These are phyloP conservation scores for Hylomyscus alleni DNA, from an alignment of 2,797 vertebrate species.

Conservation along the genomic window DNA sequence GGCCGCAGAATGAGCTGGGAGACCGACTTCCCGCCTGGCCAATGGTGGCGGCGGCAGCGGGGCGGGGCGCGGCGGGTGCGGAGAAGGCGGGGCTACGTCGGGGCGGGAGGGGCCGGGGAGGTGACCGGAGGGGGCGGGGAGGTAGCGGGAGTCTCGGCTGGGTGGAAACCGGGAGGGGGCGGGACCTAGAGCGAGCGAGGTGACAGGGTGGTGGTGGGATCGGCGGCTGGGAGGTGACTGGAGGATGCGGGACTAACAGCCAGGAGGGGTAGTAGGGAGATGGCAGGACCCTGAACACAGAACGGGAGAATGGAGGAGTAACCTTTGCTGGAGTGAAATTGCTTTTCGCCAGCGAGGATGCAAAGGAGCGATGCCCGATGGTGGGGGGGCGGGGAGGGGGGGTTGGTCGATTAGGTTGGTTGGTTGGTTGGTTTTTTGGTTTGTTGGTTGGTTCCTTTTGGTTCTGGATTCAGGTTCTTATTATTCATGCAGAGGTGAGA, in stretches of 20 bases:
- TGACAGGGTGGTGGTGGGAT: neutral
- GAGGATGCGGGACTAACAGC: no score
- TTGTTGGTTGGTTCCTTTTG: neutral
- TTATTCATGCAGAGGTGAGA: neutral
- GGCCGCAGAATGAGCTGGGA: conserved; percentile 51
- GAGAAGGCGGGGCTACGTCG: conserved; percentile 2
- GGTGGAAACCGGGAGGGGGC: neutral
- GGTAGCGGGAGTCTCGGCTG: neutral
- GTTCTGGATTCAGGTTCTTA: neutral
- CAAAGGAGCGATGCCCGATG: neutral
- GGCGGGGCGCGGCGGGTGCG: neutral
- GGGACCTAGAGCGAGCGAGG: neutral
- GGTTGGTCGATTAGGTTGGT: neutral
- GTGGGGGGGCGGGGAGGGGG: no score
- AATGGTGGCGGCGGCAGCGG: conserved; percentile 59
- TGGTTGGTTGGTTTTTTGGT: neutral
- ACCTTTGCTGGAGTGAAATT: neutral
- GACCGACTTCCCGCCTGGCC: conserved; percentile 62
- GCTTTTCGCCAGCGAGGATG: neutral
- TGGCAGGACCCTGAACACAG: neutral
- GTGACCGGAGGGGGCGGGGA: neutral
- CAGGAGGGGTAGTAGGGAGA: neutral
- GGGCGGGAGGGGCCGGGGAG: neutral
- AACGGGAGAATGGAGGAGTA: neutral
- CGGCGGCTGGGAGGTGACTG: neutral